Conservation (phyloP, 2,113 vertebrate genomes). For the Dicerorhinus sumatrensis region DNA sequence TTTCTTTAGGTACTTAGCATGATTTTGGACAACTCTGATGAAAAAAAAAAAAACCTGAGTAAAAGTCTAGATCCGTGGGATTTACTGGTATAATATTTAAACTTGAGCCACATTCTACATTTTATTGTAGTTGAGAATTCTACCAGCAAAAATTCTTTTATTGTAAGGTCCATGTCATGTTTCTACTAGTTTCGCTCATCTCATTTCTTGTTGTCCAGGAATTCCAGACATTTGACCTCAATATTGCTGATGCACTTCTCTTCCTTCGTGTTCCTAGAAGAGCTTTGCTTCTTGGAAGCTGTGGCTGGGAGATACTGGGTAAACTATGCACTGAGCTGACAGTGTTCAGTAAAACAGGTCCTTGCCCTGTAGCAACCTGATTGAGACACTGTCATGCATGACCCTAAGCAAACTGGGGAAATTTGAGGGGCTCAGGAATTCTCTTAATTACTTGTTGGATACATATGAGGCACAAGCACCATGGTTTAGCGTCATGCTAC, state of each 20-base stretch:
- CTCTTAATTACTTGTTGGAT: neutral
- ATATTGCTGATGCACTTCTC: neutral
- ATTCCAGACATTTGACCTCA: neutral
- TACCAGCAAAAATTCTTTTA: neutral
- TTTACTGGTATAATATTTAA: neutral
- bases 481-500: neutral
- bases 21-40: neutral
- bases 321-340: neutral
- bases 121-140: neutral
- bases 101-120: neutral
- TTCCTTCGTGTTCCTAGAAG: neutral
- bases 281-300: neutral
- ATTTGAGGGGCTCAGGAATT: neutral
- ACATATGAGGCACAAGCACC: neutral
- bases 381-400: neutral
- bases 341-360: neutral
- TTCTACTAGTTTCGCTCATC: neutral
- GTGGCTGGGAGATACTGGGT: neutral
- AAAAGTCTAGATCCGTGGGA: neutral
- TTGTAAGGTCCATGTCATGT: neutral
- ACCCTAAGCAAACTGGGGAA: neutral
- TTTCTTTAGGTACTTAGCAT: neutral
- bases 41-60: neutral
- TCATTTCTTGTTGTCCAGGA: neutral
- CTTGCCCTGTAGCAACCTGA: neutral